Conservation (phyloP, 1,140 invertebrate genomes). For the Vanessa atalanta region DNA sequence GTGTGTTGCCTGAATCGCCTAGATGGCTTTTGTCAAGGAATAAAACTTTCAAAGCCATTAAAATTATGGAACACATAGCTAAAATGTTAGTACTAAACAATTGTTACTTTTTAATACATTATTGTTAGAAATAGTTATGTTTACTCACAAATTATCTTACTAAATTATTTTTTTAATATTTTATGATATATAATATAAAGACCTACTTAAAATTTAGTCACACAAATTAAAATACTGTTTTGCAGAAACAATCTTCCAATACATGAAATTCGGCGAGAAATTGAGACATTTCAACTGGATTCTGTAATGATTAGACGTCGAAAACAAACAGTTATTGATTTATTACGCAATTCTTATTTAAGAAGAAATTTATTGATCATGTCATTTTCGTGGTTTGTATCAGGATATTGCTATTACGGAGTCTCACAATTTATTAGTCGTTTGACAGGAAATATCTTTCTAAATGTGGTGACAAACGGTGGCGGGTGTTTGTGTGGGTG, state of each 20-base stretch:
- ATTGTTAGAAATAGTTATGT: background rate
- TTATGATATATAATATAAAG: background rate
- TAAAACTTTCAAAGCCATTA: constrained; percentile 81
- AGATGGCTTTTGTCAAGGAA: constrained; percentile 84
- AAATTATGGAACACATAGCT: constrained; percentile 80
- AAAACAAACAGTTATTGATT: constrained; percentile 83
- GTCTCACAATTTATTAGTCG: constrained; percentile 87
- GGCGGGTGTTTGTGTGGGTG: constrained; percentile 83
- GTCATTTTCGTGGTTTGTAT: constrained; percentile 85
- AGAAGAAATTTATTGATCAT: constrained; percentile 87
- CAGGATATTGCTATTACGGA: constrained; percentile 87
- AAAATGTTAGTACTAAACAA: constrained; percentile 62
- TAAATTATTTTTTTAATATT: background rate
- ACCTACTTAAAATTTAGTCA: background rate
- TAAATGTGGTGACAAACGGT: constrained; percentile 86
- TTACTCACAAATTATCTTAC: background rate
- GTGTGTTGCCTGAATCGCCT: constrained; percentile 86
- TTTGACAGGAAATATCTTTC: constrained; percentile 86
- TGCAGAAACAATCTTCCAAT: constrained; percentile 62
- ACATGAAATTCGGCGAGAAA: constrained; percentile 48
- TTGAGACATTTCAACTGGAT: constrained; percentile 56
- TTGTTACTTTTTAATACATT: background rate
- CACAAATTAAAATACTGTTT: constrained; percentile 12
- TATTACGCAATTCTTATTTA: constrained; percentile 87
- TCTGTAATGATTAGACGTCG: constrained; percentile 47